Evolutionary conservation across 1,140 invertebrate species (phyloP), one percentile per base, ranked within the genome.

Genomic region (Diuraphis noxia): DNA sequence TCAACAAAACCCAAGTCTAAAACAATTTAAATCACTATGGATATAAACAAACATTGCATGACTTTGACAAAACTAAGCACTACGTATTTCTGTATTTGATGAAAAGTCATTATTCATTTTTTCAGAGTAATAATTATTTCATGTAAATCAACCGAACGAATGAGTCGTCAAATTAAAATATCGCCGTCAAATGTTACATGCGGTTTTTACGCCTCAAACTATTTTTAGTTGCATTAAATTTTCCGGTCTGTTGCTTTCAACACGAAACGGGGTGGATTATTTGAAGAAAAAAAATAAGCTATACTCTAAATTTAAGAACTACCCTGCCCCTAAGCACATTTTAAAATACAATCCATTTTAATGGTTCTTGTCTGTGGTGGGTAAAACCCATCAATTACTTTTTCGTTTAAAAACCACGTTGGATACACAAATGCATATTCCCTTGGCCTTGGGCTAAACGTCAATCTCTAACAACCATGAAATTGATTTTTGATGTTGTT

Each of bases 401-500:
- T 91, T 81, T 82, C 89, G 41, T 91, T 91, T 91, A 91, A 81
- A 81, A 91, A 38, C 41, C 72, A 25, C 34, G 72, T 77, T 25
- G 34, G 72, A 46, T 63, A 88, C 36, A 77, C 30, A 40, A 72
- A 63, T 49, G 21, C 34, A 86, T 38, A 52, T 86, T 30, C 21
- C 46, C 34, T 25, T 23, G 17, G 43, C 84, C 43, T 49, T 34
- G 34, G 25, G 72, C 46, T 1, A 91, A 52, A 77, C 72, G 63
- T 91, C 89, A 91, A 91, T 91, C 89, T 91, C 34, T 46, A 81
- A 52, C 77, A 38, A 52, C 63, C 89, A 40, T 82, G 77, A 81
- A 79, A 91, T 91, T 91, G 89, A 91, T 91, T 91, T 91, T 91
- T 81, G 72, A 90, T 77, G 88, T 77, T 90, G 86, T 88, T 88